phyloP scores from a whole-genome alignment of 2,797 vertebrate genomes.

The Phataginus tricuspis region DNA sequence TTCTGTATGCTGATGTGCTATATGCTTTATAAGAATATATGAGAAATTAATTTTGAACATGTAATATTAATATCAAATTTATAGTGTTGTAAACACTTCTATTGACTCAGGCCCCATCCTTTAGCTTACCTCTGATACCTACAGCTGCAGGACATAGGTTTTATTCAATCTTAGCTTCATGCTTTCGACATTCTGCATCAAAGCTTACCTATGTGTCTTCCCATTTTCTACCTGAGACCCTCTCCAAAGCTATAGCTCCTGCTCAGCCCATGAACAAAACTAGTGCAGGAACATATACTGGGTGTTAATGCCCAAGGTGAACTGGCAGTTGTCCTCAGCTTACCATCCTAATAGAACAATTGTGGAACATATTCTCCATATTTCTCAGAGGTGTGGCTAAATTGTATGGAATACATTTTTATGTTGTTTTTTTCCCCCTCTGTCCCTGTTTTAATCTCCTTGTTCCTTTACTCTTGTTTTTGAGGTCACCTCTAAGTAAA shows the following conservation, averaged over 20 bases:
- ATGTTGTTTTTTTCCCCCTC: not conserved
- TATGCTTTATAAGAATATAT: not conserved
- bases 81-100: not conserved
- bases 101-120: not conserved
- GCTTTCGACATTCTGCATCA: not conserved
- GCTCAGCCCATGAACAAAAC: not conserved
- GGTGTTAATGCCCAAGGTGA: not conserved
- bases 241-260: not conserved
- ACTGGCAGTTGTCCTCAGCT: not conserved
- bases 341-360: not conserved
- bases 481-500: not conserved
- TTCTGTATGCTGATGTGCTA: not conserved
- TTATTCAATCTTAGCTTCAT: not conserved
- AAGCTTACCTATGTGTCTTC: not conserved
- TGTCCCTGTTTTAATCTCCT: not conserved
- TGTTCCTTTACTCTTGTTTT: not conserved
- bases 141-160: not conserved
- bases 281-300: not conserved
- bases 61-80: conserved; percentile 9
- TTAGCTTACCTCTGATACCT: not conserved
- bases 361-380: not conserved
- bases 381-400: not conserved
- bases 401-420: not conserved
- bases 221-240: not conserved
- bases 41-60: not conserved